Evolutionary conservation across 1,140 invertebrate genomes (phyloP).

Genomic region (Eulimnadia texana): DNA sequence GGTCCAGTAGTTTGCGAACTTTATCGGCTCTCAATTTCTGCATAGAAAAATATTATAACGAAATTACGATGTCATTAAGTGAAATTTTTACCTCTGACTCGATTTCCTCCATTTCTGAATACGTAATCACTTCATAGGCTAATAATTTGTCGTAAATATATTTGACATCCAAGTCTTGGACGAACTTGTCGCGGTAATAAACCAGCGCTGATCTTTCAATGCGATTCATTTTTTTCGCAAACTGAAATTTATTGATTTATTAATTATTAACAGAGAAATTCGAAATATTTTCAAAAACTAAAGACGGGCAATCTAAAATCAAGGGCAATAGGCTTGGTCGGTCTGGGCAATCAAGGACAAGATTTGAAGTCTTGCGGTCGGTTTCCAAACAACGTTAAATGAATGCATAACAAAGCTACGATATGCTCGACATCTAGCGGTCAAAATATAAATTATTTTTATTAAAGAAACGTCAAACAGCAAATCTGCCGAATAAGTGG

Average conservation of each 20-base stretch:
- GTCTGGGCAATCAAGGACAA: too few species aligned
- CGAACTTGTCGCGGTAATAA: slow-evolving; percentile 25
- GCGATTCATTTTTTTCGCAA: slow-evolving; percentile 4
- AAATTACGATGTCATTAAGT: too few species aligned
- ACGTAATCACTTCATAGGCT: slow-evolving; percentile 24
- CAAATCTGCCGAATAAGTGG: too few species aligned
- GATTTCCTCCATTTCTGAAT: slow-evolving; percentile 25
- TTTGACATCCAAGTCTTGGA: slow-evolving; percentile 28
- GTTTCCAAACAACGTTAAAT: too few species aligned
- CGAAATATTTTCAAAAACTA: not conserved
- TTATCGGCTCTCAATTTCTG: slow-evolving; percentile 27
- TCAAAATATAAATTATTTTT: not conserved
- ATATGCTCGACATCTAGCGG: not conserved
- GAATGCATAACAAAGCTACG: not conserved
- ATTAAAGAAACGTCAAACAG: not conserved
- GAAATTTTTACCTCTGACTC: slow-evolving; percentile 17
- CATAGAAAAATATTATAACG: slow-evolving; percentile 17
- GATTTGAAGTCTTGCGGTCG: too few species aligned
- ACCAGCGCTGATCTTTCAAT: slow-evolving; percentile 11
- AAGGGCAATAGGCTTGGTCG: too few species aligned
- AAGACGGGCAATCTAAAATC: too few species aligned
- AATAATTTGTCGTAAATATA: slow-evolving; percentile 27
- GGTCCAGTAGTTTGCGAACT: slow-evolving; percentile 29
- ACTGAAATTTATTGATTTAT: not conserved
- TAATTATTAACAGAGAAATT: not conserved